Evolutionary conservation across 2,888 invertebrate genomes (phyloP).

Genomic region (Eupeodes latifasciatus): DNA sequence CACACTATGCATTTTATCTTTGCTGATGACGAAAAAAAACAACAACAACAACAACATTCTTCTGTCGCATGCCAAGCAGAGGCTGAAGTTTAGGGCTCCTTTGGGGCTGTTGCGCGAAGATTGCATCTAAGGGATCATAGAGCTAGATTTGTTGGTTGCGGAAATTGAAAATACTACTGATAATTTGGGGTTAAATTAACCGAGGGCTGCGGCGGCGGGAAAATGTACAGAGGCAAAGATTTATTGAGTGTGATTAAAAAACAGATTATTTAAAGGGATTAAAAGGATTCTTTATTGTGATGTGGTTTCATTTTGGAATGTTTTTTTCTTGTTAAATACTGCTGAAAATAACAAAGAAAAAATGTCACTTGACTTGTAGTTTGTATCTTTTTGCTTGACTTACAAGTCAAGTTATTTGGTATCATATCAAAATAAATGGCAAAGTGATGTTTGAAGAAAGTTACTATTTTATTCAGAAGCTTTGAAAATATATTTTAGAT

Average conservation of each 20-base stretch:
- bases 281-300: not conserved
- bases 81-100: slow-evolving; percentile 64
- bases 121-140: slow-evolving; percentile 62
- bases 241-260: slow-evolving; percentile 27
- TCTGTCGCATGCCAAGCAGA: not conserved
- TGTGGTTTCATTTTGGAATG: not conserved
- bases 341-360: not conserved
- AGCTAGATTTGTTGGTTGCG: slow-evolving; percentile 38
- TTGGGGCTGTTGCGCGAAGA: slow-evolving; percentile 71
- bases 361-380: too few relatives aligned
- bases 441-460: too few relatives aligned
- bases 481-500: too few relatives aligned
- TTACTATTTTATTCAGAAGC: too few relatives aligned
- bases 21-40: not conserved
- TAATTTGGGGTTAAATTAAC: slow-evolving; percentile 64
- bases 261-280: not conserved
- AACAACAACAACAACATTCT: not conserved
- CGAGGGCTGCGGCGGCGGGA: not conserved
- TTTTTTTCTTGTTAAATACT: not conserved
- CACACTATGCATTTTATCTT: slow-evolving; percentile 70
- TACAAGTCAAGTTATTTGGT: too few relatives aligned
- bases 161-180: slow-evolving; percentile 71
- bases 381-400: too few relatives aligned
- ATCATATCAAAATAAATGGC: too few relatives aligned
- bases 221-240: slow-evolving; percentile 10